Evolutionary conservation across 2,888 invertebrate species (phyloP), one percentile per base, ranked within the genome.

Genomic region (Dasysyrphus albostriatus): DNA sequence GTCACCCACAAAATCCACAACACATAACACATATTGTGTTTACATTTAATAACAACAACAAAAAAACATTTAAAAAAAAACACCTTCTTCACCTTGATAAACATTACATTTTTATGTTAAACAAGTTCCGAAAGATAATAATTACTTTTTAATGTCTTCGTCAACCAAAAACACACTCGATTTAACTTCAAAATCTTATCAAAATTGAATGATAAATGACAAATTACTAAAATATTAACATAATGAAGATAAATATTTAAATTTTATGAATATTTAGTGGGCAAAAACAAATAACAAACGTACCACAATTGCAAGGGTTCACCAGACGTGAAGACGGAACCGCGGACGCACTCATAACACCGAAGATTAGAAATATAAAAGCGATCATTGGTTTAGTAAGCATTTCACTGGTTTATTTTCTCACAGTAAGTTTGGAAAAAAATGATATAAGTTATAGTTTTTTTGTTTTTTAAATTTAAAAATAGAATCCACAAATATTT

Each of bases 291-390:
- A 47, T 42, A 39, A 32, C 5, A 47, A 58, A 88, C 88, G 75
- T 88, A 88, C 88, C 88, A 87, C 88, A 88, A 87, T 87, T 85
- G 77, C 88, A 88, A 58, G 88, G 67, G 49, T 87, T 87, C 37
- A 54, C 79, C 58, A 74, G 75, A 72, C 88, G 82, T 49, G 77
- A 88, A 76, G 88, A 81, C 54, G 88, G 88, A 51, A 83, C 47
- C 74, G 88, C 85, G 59, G 69, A 12, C 47, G 42, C 65, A 49
- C 47, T 75, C 44, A 73, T 70, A 69, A 83, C 70, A 61, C 56
- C 54, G 70, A 84, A 84, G 47, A 37, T 84, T 80, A 88, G 69
- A 80, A 88, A 84, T 75, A 84, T 70, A 39, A 84, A 59, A 37
- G 72, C 59, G 19, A 65, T 72, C 24, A 59, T 77, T 56, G 72